Conservation (phyloP, 2,888 invertebrate genomes). For the Petrophora chlorosata region DNA sequence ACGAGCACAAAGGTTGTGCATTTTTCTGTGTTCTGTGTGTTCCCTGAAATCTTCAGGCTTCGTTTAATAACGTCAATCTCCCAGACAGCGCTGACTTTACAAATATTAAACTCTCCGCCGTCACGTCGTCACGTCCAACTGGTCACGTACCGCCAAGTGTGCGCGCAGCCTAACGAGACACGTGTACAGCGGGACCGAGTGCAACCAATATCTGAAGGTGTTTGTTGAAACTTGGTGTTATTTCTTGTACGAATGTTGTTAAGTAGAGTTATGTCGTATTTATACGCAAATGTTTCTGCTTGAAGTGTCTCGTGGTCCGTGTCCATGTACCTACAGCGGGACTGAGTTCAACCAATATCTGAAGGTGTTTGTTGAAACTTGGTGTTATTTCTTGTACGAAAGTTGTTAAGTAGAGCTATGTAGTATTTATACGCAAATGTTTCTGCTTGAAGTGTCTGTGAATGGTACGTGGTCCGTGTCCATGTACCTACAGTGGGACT, state of each 20-base stretch:
- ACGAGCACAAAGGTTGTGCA: too few relatives aligned
- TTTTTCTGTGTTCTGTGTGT: too few relatives aligned
- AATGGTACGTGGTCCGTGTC: too few relatives aligned
- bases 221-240: constrained; percentile 13
- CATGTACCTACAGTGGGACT: constrained; percentile 5
- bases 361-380: constrained; percentile 18
- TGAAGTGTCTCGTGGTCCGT: too few relatives aligned
- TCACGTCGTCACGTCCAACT: constrained; percentile 16
- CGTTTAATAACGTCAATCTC: constrained; percentile 15
- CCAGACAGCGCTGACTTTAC: constrained; percentile 9
- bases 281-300: neutral
- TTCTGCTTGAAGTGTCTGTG: too few relatives aligned
- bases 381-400: neutral
- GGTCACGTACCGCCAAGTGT: constrained; percentile 33
- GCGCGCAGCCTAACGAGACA: constrained; percentile 34
- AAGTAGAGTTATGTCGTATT: too few relatives aligned
- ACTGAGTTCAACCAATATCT: constrained; percentile 3
- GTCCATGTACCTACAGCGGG: too few relatives aligned
- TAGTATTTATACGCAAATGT: neutral
- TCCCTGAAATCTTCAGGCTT: constrained; percentile 2
- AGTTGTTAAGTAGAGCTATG: neutral
- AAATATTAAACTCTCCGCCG: constrained; percentile 14
- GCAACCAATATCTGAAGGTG: constrained; percentile 13
- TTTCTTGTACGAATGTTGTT: neutral
- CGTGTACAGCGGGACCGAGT: constrained; percentile 17